These are phyloP conservation scores for Unio pictorum DNA, from an alignment of 2,888 invertebrate genomes.

Conservation along the genomic window DNA sequence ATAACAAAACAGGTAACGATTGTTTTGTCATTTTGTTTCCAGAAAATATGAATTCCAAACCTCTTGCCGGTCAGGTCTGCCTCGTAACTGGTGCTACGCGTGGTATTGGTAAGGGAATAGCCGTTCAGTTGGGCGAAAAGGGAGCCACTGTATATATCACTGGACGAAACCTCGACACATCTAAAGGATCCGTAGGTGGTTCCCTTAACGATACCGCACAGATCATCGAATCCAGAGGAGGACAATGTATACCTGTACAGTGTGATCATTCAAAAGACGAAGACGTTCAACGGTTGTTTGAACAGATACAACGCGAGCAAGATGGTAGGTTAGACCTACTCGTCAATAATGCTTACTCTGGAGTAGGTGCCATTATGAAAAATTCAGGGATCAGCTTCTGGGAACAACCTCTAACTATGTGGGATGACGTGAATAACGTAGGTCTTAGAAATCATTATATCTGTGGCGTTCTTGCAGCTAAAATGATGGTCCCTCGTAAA, in stretches of 20 bases:
- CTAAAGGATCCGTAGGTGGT: conserved; percentile 17
- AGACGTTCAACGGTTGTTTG: conserved; percentile 69
- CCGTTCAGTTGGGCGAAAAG: conserved; percentile 71
- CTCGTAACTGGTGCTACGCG: conserved; percentile 71
- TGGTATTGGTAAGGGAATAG: conserved; percentile 71
- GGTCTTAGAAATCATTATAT: conserved; percentile 73
- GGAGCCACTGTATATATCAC: conserved; percentile 73
- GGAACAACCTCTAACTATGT: conserved; percentile 67
- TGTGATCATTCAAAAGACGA: conserved; percentile 70
- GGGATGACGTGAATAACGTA: conserved; percentile 71
- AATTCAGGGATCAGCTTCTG: conserved; percentile 66
- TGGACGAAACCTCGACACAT: conserved; percentile 46
- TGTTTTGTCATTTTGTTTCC: too few species aligned
- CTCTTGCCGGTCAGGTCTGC: conserved; percentile 64
- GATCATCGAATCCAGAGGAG: conserved; percentile 62
- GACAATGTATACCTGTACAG: conserved; percentile 67
- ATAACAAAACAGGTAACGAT: too few species aligned
- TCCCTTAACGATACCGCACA: conserved; percentile 28
- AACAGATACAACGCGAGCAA: conserved; percentile 67
- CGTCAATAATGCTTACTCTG: conserved; percentile 72
- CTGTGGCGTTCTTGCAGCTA: conserved; percentile 70
- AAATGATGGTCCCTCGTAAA: conserved; percentile 70
- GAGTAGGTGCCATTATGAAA: conserved; percentile 57
- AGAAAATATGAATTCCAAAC: conserved; percentile 8
- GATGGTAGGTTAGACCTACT: conserved; percentile 70